These are phyloP conservation scores for Suncus etruscus DNA, from an alignment of 2,113 vertebrate genomes.

Conservation along the genomic window DNA sequence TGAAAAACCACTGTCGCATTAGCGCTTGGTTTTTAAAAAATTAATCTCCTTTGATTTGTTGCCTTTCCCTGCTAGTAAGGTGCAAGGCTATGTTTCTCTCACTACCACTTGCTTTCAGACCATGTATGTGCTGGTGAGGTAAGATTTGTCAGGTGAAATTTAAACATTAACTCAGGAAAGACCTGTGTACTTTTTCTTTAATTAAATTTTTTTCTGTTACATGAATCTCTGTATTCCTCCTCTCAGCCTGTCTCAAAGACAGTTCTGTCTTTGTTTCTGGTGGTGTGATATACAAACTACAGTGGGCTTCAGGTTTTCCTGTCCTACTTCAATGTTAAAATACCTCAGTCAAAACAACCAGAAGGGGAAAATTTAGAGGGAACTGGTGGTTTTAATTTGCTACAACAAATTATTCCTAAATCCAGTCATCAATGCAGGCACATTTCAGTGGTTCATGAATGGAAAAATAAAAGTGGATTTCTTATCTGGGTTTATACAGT, in stretches of 20 bases:
- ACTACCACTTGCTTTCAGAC: background rate
- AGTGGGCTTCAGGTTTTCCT: background rate
- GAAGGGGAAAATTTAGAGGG: background rate
- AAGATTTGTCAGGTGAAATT: background rate
- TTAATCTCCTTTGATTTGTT: slow-evolving; percentile 64
- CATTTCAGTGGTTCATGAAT: background rate
- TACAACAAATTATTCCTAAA: slow-evolving; percentile 59
- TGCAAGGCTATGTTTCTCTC: background rate
- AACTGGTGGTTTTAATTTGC: slow-evolving; percentile 48
- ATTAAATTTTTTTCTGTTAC: accelerated
- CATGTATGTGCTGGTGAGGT: background rate
- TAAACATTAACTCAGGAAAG: background rate
- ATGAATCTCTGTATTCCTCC: background rate
- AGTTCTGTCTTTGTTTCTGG: background rate
- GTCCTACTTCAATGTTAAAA: background rate
- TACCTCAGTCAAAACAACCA: background rate
- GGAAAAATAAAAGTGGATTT: background rate
- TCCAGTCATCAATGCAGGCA: background rate
- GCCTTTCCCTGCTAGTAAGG: background rate
- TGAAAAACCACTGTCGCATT: slow-evolving; percentile 74
- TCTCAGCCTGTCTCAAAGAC: background rate
- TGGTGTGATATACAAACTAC: accelerated
- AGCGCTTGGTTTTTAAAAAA: slow-evolving; percentile 68
- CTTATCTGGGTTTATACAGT: background rate
- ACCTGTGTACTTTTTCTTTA: background rate